These are phyloP conservation scores for Calidris pygmaea DNA, from an alignment of 2,113 vertebrate species.

Conservation along the genomic window DNA sequence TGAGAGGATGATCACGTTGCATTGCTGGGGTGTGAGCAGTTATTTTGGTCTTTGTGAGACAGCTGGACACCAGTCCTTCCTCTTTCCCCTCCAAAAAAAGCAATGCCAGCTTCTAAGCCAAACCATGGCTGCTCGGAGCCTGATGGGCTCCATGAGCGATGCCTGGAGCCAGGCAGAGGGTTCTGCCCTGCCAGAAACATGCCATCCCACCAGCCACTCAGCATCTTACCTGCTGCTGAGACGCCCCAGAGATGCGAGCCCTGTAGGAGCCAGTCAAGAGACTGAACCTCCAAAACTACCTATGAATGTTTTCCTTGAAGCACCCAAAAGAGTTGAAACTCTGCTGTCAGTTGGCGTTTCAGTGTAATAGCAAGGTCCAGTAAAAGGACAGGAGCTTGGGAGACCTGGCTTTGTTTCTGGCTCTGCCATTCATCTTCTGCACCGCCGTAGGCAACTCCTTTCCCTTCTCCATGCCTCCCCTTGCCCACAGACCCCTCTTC, in stretches of 20 bases:
- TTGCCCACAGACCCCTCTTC: neutral
- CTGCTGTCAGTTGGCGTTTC: neutral
- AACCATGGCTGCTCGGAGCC: neutral
- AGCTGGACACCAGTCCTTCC: neutral
- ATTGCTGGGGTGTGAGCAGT: neutral
- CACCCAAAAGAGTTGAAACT: neutral
- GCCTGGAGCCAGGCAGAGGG: neutral
- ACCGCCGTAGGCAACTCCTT: neutral
- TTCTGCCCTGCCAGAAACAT: neutral
- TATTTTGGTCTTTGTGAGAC: neutral
- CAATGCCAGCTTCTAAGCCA: neutral
- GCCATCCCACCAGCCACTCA: fast-evolving
- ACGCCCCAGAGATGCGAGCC: fast-evolving
- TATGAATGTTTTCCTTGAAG: neutral
- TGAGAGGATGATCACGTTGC: neutral
- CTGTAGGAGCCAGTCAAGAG: neutral
- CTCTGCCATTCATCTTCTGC: neutral
- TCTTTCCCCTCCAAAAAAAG: neutral
- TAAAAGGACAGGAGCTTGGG: neutral
- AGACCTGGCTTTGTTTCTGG: neutral
- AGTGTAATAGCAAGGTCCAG: neutral
- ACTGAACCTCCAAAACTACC: neutral
- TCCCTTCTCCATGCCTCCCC: neutral
- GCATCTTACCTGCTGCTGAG: neutral
- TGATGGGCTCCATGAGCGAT: fast-evolving